A percentile compares a stretch with the other conserved stretches of the same genome.
Evolutionary conservation across 1,140 invertebrate genomes (phyloP).

Genomic region (Drosophila subobscura): DNA sequence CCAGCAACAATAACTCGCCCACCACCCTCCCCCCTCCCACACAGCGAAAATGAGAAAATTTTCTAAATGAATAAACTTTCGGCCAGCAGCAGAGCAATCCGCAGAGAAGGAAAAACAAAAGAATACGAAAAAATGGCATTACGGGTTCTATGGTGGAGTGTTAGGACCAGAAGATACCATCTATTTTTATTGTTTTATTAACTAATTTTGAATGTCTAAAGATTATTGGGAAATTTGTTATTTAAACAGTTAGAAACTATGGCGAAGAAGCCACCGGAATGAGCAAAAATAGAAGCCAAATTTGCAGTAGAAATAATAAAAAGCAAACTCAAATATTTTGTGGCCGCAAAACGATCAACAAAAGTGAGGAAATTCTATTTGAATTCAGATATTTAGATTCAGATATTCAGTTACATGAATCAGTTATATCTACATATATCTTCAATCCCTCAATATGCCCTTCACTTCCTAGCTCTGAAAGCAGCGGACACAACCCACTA

Average conservation of each 20-base stretch:
- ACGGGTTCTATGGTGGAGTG: constrained; percentile 31
- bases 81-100: constrained; percentile 48
- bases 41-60: constrained; percentile 73
- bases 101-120: constrained; percentile 14
- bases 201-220: no score
- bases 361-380: no score
- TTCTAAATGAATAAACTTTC: constrained; percentile 78
- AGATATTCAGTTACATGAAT: no score
- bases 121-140: constrained; percentile 39
- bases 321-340: no score
- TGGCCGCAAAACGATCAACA: no score
- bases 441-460: constrained; percentile 1
- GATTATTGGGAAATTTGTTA: no score
- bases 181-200: no score
- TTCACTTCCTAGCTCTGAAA: neutral
- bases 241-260: neutral
- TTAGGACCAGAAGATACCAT: constrained; percentile 15
- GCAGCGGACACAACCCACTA: neutral
- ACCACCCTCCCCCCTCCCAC: constrained; percentile 9
- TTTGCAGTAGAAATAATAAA: no score
- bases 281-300: no score
- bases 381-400: no score
- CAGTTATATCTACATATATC: neutral
- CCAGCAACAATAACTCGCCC: constrained; percentile 73
- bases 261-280: no score